These are phyloP conservation scores for Toxostoma redivivum DNA, from an alignment of 2,113 vertebrate species.

Conservation along the genomic window DNA sequence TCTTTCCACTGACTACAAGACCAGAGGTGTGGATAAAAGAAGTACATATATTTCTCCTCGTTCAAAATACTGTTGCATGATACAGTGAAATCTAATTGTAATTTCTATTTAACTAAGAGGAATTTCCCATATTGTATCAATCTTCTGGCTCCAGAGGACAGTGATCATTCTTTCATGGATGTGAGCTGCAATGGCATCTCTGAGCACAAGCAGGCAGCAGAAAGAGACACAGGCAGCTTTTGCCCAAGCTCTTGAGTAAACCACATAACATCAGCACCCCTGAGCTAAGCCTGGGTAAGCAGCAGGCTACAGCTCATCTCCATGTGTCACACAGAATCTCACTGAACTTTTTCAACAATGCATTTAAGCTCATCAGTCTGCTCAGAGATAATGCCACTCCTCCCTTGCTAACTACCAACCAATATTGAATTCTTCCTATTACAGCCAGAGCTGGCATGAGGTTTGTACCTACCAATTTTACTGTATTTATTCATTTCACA, in stretches of 20 bases:
- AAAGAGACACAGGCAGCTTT: not conserved
- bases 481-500: not conserved
- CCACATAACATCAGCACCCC: not conserved
- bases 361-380: not conserved
- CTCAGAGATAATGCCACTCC: not conserved
- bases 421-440: not conserved
- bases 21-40: not conserved
- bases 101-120: not conserved
- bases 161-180: not conserved
- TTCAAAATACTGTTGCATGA: not conserved
- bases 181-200: not conserved
- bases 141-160: not conserved
- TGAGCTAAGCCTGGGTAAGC: not conserved
- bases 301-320: not conserved
- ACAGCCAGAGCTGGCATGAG: not conserved
- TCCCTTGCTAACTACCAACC: not conserved
- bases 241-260: not conserved
- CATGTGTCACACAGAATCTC: not conserved
- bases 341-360: not conserved
- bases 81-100: not conserved
- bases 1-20: not conserved
- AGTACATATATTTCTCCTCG: not conserved
- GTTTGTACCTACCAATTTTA: not conserved
- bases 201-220: not conserved
- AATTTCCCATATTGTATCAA: not conserved